Percentiles rank a stretch among this genome's conserved stretches.
Conservation (phyloP, 2,888 invertebrate species). For the Ormyrus rosae region DNA sequence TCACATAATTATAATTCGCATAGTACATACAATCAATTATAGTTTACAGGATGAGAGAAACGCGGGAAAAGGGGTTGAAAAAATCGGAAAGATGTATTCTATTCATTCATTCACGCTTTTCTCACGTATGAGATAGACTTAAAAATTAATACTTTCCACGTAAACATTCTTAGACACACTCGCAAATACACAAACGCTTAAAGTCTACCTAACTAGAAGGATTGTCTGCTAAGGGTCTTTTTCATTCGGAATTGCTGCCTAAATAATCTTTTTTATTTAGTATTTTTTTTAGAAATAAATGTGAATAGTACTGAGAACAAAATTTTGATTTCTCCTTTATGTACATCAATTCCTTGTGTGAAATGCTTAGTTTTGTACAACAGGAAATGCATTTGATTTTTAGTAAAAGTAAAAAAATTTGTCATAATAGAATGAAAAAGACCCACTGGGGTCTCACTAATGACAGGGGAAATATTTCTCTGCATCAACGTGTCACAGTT, state of each 20-base stretch:
- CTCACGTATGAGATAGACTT: slow-evolving; percentile 55
- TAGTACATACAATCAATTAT: slow-evolving; percentile 55
- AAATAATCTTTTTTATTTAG: not conserved
- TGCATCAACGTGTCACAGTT: slow-evolving; percentile 26
- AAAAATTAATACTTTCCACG: slow-evolving; percentile 71
- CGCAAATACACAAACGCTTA: slow-evolving; percentile 62
- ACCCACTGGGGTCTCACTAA: slow-evolving; percentile 53
- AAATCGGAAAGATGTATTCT: slow-evolving; percentile 49
- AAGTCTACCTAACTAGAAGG: slow-evolving; percentile 66
- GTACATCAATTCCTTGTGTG: slow-evolving; percentile 44
- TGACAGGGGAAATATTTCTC: slow-evolving; percentile 46
- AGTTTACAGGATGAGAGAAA: slow-evolving; percentile 42
- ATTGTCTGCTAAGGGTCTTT: slow-evolving; percentile 69
- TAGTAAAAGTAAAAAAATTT: slow-evolving; percentile 19
- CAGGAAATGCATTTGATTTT: not conserved
- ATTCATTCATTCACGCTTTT: slow-evolving; percentile 25
- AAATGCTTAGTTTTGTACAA: slow-evolving; percentile 32
- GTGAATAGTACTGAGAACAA: not conserved
- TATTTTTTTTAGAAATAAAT: not conserved
- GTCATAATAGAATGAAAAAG: slow-evolving; percentile 54
- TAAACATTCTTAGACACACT: slow-evolving; percentile 59
- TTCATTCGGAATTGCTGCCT: slow-evolving; percentile 60
- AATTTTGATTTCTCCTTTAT: slow-evolving; percentile 21
- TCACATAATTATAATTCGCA: slow-evolving; percentile 54
- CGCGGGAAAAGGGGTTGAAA: slow-evolving; percentile 52